Conservation (phyloP, 2,113 vertebrate genomes). For the Strix uralensis region DNA sequence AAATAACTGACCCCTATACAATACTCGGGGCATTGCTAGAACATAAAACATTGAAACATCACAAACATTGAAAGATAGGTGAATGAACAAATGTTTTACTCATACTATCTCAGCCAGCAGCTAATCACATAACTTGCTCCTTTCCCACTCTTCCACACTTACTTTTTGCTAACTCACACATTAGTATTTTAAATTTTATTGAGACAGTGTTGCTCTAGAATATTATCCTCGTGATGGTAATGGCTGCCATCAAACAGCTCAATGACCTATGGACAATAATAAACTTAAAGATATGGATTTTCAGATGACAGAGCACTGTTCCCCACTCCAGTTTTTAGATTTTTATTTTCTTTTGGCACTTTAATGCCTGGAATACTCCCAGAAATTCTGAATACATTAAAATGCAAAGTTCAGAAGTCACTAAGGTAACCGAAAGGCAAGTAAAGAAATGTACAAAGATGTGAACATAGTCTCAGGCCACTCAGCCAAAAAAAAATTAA, state of each 20-base stretch:
- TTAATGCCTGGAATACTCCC: background rate
- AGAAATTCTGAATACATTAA: background rate
- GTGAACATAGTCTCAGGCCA: background rate
- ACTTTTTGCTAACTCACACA: background rate
- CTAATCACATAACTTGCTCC: background rate
- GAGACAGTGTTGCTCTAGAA: background rate
- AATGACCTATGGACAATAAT: background rate
- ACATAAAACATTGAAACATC: background rate
- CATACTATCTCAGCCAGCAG: background rate
- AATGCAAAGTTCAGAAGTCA: background rate
- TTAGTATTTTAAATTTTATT: background rate
- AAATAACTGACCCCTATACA: background rate
- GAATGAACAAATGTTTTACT: background rate
- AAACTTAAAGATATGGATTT: background rate
- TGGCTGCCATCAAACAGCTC: background rate
- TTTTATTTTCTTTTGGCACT: background rate
- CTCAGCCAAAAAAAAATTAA: background rate
- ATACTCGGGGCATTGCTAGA: fast-evolving
- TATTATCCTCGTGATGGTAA: background rate
- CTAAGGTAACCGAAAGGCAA: background rate
- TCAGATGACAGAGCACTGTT: background rate
- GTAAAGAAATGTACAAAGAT: background rate
- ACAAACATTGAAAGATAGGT: background rate
- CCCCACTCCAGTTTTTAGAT: background rate
- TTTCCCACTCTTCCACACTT: background rate